Percentiles rank a stretch among this genome's conserved stretches.
Conservation (phyloP, 1,140 invertebrate genomes). For the Capitella teleta region DNA sequence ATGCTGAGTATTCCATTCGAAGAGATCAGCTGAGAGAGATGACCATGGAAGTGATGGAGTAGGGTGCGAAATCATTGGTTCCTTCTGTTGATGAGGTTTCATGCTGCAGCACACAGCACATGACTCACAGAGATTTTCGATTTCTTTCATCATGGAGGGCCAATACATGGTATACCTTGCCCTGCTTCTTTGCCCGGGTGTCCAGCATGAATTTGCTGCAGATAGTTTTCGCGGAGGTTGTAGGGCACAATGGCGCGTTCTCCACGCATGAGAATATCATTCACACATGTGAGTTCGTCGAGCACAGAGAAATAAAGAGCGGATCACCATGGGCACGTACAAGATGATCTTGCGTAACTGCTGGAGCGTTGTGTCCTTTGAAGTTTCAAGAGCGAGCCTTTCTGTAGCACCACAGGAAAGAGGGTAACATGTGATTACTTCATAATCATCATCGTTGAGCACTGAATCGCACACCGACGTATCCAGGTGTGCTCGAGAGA, state of each 20-base stretch:
- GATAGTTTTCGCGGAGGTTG: not conserved
- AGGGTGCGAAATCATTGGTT: not conserved
- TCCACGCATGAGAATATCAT: not conserved
- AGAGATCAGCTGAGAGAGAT: no score
- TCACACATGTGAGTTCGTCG: not conserved
- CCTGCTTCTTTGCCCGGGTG: not conserved
- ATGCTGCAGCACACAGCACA: not conserved
- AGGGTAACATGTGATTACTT: no score
- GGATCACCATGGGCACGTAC: not conserved
- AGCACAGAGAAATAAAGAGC: not conserved
- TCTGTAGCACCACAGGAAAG: no score
- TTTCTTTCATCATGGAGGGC: not conserved
- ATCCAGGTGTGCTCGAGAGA: no score
- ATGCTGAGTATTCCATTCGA: no score
- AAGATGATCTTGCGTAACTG: not conserved
- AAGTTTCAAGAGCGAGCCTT: not conserved
- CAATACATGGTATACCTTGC: not conserved
- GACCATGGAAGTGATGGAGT: not conserved
- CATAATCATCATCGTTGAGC: no score
- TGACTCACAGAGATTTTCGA: not conserved
- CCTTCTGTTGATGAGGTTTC: not conserved
- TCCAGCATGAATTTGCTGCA: not conserved
- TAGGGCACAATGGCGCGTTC: not conserved
- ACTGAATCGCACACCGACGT: no score
- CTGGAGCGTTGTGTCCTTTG: not conserved